Base-by-base conservation (phyloP, 2,888 invertebrate species). In the Carpatolechia fugitivella region DNA sequence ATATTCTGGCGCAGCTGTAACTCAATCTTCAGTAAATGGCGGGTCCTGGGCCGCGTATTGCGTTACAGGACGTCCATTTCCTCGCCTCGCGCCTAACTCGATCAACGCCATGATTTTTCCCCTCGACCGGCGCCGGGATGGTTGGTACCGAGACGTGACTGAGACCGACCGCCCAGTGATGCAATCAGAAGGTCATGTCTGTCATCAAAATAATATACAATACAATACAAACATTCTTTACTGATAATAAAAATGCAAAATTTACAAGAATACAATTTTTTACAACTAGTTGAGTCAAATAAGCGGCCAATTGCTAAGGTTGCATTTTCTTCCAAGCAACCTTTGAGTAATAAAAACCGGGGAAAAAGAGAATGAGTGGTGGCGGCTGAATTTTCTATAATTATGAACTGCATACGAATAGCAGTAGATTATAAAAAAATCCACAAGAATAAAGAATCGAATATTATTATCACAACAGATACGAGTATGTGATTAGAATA, bases 41-140 rank as follows among this genome's bases (percentile, higher is more conserved):
- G 16, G 16, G 35, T 13, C 46, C 24, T 1, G n/a, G 11, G 38
- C 38, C 7, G 36, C 35, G 50, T 50, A 38, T 50, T 24, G 38
- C 14, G 38, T 50, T 50, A 29, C 50, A 50, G 29, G 50, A 13
- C 49, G 36, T 50, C 50, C 50, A 50, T 50, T 50, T 38, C 50
- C 50, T 24, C 8, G 35, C 18, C 38, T 1, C 30, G 11, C 30
- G 29, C 1, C 38, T 50, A 50, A 50, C 50, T 50, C 29, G 36
- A 50, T 50, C 38, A 38, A 13, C 36, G 50, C 35, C 49, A 35
- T 13, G 50, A 50, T 50, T 50, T 49, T 50, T 50, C 50, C 38
- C 38, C 29, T 33, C 29, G 50, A 36, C 50, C 35, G 44, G 29
- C 40, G 35, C 49, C 31, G 29, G 3, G 31, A 14, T 16, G 47